phyloP scores from a whole-genome alignment of 2,888 invertebrate genomes.

The Drosophila mimetica region DNA sequence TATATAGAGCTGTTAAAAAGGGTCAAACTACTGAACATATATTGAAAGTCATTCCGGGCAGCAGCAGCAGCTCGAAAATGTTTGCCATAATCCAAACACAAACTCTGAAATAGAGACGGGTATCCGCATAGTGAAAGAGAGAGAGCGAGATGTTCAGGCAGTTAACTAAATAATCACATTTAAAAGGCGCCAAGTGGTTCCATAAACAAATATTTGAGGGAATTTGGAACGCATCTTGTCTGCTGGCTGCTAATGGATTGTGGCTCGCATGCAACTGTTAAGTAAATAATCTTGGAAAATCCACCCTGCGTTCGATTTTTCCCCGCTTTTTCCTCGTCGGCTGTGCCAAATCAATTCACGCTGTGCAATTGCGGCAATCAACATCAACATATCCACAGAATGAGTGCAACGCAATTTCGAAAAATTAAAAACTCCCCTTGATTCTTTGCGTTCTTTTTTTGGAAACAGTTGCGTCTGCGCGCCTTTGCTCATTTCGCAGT shows the following conservation, averaged over 20 bases:
- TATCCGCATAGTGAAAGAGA: neutral
- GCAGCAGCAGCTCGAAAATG: constrained; percentile 54
- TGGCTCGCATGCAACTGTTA: constrained; percentile 54
- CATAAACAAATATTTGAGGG: constrained; percentile 81
- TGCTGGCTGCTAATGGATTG: constrained; percentile 40
- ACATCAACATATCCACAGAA: constrained; percentile 13
- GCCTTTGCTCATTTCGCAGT: constrained; percentile 70
- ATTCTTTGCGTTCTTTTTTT: constrained; percentile 1
- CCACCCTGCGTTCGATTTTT: constrained; percentile 12
- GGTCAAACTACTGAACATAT: constrained; percentile 78
- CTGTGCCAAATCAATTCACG: constrained; percentile 73
- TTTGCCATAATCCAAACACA: constrained; percentile 53
- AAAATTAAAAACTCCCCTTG: constrained; percentile 28
- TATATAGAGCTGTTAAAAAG: constrained; percentile 74
- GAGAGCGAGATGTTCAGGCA: constrained; percentile 38
- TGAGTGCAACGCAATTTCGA: constrained; percentile 26
- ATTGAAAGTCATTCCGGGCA: constrained; percentile 65
- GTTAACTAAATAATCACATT: constrained; percentile 81
- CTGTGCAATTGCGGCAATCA: constrained; percentile 60
- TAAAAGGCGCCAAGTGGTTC: constrained; percentile 83
- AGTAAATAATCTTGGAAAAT: constrained; percentile 53
- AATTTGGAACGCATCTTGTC: constrained; percentile 48
- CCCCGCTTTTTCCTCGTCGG: constrained; percentile 4
- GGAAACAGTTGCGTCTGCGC: constrained; percentile 74
- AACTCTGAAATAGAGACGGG: constrained; percentile 12